Base-by-base conservation (phyloP, 2,113 vertebrate genomes). In the Triplophysa dalaica region DNA sequence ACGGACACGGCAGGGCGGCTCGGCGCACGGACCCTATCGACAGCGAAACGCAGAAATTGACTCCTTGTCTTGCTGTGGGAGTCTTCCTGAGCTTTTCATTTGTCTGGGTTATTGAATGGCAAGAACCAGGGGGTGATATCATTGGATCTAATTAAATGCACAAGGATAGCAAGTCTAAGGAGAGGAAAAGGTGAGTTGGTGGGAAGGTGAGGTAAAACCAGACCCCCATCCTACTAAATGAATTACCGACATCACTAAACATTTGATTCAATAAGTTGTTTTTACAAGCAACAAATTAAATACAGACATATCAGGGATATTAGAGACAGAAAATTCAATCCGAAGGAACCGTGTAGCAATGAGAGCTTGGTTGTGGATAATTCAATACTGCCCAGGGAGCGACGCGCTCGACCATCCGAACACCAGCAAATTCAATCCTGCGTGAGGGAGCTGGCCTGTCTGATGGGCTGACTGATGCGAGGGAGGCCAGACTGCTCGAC, bases 251-350 rank as follows among this genome's bases (percentile, higher is more conserved):
- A 83, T 86, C 83, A 85, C 88, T 84, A 86, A 90, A 89, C 85
- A 84, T 87, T 83, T 89, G 85, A 91, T 84, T 88, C 87, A 90
- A 90, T 90, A 76, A 90, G 80, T 86, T 75, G 12, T 86, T 92
- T 90, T 88, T 87, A 88, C 85, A 78, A 83, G 84, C 61, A 81
- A 81, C 85, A 86, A 89, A 88, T 88, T 87, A 85, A 89, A 88
- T 90, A 86, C 70, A 48, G 78, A 72, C 63, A 87, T 87, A 83
- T 83, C 85, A 88, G 60, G 83, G 83, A 88, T 86, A 86, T 88
- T 85, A 87, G 10, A n/a, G 50, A 82, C 67, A 80, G 69, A 87
- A 82, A 79, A 90, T 87, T 70, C 81, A 85, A 86, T 87, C 83
- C 63, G 82, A 78, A 78, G 54, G 78, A 84, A 85, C 45, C 73